Evolutionary conservation across 2,113 vertebrate species (phyloP), one percentile per base, ranked within the genome.

Genomic region (Bostrychus sinensis): DNA sequence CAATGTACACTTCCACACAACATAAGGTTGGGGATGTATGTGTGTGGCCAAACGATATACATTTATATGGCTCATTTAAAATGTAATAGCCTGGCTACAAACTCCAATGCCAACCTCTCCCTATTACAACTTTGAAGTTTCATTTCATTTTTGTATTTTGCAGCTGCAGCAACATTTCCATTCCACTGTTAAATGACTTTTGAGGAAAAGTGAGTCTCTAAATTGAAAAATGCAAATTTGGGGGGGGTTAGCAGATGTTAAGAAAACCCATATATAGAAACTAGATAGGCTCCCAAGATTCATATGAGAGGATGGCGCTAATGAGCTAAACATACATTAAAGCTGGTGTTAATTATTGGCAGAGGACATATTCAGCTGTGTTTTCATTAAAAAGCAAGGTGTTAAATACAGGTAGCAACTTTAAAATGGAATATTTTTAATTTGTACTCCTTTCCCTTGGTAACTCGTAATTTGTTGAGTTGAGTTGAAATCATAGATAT

Each of bases 141-240:
- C 20, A 60, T 60, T 67, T 60, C 42, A 23, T 57, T 65, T 30
- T 61, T 50, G 25, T 60, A 41, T 51, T 23, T 58, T 54, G 20
- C 36, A 57, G 23, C 22, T 37, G 37, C 20, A 20, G 28, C 22
- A 17, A 37, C 38, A 38, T 53, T 16, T 43, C 12, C 25, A 14
- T 53, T 42, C 14, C 37, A 53, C 42, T 63, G 57, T 66, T 51
- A 65, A 43, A 56, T 34, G 12, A 6, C 39, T 23, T 56, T 70
- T 3, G 14, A 64, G 50, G 17, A 17, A 36, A 41, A 55, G 39
- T 25, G 7, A 41, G 36, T 42, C 34, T 48, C 2, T 20, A 25
- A 53, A 57, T 48, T 17, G 25, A 63, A 61, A 63, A 43, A 81
- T 51, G 13, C n/a, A 66, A 43, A 64, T 20, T 30, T n/a, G n/a